Evolutionary conservation across 2,888 invertebrate genomes (phyloP).

Genomic region (Cylindroiulus punctatus): DNA sequence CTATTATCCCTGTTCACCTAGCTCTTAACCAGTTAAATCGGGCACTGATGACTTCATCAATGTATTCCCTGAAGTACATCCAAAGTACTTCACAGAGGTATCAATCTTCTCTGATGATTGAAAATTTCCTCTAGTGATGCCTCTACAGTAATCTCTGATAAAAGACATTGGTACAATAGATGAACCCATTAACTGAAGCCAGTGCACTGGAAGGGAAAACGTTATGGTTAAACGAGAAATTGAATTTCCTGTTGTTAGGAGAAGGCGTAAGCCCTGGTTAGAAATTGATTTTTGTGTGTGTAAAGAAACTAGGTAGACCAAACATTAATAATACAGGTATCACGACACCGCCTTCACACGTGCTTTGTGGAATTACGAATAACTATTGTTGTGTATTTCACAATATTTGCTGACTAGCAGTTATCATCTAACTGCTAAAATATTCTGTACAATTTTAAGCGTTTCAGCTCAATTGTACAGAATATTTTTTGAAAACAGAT

Average conservation of each 20-base stretch:
- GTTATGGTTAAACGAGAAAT: constrained; percentile 23
- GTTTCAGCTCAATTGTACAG: too few species aligned
- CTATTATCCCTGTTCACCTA: not conserved
- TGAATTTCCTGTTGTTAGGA: not conserved
- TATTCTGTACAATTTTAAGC: too few species aligned
- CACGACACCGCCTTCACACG: too few species aligned
- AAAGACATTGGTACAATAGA: constrained; percentile 25
- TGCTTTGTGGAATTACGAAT: too few species aligned
- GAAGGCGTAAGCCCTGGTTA: not conserved
- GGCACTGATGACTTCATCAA: constrained; percentile 28
- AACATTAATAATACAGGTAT: too few species aligned
- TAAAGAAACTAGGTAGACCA: not conserved
- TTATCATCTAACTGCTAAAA: too few species aligned
- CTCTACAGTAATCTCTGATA: constrained; percentile 34
- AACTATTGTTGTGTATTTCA: too few species aligned
- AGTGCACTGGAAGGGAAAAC: not conserved
- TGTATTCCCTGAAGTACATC: constrained; percentile 38
- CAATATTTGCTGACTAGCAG: too few species aligned
- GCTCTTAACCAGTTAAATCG: constrained; percentile 29
- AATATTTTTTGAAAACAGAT: too few species aligned
- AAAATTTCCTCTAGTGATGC: constrained; percentile 31
- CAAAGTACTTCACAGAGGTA: constrained; percentile 21
- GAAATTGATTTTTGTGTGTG: not conserved
- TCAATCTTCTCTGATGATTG: constrained; percentile 38
- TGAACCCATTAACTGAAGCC: constrained; percentile 27